phyloP scores from a whole-genome alignment of 2,113 vertebrate genomes.

The Dissostichus mawsoni region DNA sequence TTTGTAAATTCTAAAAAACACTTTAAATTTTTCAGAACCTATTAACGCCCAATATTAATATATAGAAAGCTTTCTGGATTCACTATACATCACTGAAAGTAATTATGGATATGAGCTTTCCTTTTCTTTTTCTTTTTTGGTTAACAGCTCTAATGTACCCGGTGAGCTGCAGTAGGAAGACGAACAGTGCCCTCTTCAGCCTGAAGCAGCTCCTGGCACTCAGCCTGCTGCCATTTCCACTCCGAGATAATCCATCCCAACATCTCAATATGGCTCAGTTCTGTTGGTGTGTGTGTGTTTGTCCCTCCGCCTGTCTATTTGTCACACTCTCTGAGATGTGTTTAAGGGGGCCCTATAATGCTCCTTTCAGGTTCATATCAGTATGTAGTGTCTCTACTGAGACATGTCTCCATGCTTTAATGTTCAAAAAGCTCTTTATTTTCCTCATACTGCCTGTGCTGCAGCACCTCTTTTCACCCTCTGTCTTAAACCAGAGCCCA shows the following conservation, averaged over 20 bases:
- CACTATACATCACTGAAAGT: conserved; percentile 62
- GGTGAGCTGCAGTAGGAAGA: conserved; percentile 34
- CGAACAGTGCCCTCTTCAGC: conserved; percentile 74
- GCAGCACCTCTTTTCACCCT: no score
- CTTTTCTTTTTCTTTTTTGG: not conserved
- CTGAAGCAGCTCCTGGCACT: not conserved
- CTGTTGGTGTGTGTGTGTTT: not conserved
- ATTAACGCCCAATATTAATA: conserved; percentile 58
- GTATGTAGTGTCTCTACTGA: no score
- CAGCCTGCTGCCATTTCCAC: conserved; percentile 21
- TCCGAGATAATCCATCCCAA: conserved; percentile 34
- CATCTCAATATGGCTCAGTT: conserved; percentile 31
- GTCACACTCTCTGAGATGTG: not conserved
- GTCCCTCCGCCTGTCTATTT: conserved; percentile 9
- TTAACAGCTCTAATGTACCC: conserved; percentile 8
- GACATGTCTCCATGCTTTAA: no score
- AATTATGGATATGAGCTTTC: conserved; percentile 59
- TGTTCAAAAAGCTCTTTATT: no score
- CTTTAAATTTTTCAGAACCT: conserved; percentile 47
- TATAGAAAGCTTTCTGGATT: conserved; percentile 50
- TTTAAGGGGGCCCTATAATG: no score
- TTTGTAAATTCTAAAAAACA: conserved; percentile 46
- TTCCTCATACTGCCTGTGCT: no score
- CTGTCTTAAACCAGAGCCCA: no score
- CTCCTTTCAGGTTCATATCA: no score